Conservation (phyloP, 2,797 vertebrate species). For the Sebastes vulpes region DNA sequence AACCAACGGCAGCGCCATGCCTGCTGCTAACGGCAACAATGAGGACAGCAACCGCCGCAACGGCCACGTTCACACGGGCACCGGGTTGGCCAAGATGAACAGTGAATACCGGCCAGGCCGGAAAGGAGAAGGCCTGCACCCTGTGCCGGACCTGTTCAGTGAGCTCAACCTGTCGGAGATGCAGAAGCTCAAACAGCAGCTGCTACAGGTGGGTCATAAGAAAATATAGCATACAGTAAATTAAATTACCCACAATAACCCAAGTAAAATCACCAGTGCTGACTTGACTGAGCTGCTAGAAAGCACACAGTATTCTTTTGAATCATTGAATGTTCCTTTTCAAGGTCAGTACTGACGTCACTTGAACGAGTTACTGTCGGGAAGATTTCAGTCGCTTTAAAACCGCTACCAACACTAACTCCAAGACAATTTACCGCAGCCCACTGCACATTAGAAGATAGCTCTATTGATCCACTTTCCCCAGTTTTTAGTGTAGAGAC, state of each 20-base stretch:
- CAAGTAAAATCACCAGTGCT: not conserved
- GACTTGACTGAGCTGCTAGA: not conserved
- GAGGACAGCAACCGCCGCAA: constrained; percentile 93
- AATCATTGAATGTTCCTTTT: not conserved
- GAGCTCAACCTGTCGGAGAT: constrained; percentile 99
- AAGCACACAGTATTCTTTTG: not conserved
- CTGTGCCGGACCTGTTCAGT: constrained; percentile 96
- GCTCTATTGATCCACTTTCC: not conserved
- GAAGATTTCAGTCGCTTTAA: not conserved
- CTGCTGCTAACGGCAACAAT: constrained; percentile 85
- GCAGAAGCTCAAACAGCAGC: constrained; percentile 98
- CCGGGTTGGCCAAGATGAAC: constrained; percentile 86
- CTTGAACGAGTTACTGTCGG: not conserved
- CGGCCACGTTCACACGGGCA: constrained; percentile 88
- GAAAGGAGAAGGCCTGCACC: constrained; percentile 91
- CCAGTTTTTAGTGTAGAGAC: not conserved
- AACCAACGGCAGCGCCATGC: constrained; percentile 36
- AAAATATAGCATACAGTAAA: not conserved
- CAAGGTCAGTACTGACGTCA: not conserved
- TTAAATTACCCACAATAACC: not conserved
- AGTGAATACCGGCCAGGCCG: constrained; percentile 89
- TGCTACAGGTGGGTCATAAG: constrained; percentile 91
- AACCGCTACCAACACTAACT: not conserved
- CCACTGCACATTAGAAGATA: not conserved
- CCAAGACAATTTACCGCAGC: not conserved